Conservation (phyloP, 2,113 vertebrate genomes). For the Chaetura pelagica region DNA sequence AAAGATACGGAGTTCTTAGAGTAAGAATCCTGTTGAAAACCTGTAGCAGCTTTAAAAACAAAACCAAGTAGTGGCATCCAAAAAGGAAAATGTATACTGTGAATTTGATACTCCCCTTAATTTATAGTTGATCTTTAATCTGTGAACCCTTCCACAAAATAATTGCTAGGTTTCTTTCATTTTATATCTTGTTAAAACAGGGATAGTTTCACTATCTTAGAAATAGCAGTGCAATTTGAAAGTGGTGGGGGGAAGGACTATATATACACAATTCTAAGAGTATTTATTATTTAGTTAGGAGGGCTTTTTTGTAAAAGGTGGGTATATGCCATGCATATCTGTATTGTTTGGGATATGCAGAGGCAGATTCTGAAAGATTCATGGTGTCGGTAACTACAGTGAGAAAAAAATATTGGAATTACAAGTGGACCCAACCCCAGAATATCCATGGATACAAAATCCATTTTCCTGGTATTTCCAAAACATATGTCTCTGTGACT, state of each 20-base stretch:
- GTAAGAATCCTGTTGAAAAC: conserved; percentile 51
- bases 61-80: conserved; percentile 33
- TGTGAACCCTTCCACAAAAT: background rate
- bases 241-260: background rate
- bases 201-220: background rate
- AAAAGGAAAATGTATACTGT: conserved; percentile 2
- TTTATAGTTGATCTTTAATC: conserved; percentile 23
- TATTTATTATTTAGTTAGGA: background rate
- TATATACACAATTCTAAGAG: background rate
- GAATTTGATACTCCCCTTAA: conserved; percentile 16
- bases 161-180: background rate
- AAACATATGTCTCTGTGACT: background rate
- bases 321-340: background rate
- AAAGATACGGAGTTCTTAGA: background rate
- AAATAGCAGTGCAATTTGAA: background rate
- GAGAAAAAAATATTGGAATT: background rate
- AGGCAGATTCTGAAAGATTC: background rate
- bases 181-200: conserved; percentile 15
- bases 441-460: background rate
- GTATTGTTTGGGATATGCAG: background rate
- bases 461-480: background rate
- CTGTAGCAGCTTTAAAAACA: conserved; percentile 51
- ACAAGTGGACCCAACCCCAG: background rate
- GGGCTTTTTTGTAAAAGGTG: background rate
- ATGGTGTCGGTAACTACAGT: background rate